Conservation (phyloP, 37 sponge, comb jelly and placozoan genomes). For the Bolinopsis microptera region DNA sequence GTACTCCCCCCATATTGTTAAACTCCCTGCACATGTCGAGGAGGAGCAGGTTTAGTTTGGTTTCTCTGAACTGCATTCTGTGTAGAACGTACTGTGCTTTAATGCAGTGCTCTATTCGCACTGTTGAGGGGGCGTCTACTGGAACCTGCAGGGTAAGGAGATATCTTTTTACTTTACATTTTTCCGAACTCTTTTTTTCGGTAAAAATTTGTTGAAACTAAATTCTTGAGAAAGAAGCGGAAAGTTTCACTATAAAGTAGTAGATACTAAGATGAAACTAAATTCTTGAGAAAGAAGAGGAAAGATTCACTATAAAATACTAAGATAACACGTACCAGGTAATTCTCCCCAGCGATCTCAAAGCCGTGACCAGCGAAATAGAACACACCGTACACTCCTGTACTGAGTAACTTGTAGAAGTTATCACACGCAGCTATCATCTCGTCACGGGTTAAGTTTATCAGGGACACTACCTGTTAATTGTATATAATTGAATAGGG, state of each 20-base stretch:
- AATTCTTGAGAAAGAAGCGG: too few relatives aligned
- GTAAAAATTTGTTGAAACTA: too few relatives aligned
- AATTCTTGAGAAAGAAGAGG: too few relatives aligned
- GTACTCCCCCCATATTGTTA: neutral
- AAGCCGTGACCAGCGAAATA: slow-evolving; percentile 99
- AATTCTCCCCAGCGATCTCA: slow-evolving; percentile 83
- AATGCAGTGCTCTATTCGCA: slow-evolving; percentile 81
- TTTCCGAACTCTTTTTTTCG: too few relatives aligned
- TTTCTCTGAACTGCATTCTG: slow-evolving; percentile 79
- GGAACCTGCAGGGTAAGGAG: slow-evolving; percentile 77
- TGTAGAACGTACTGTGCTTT: slow-evolving; percentile 83
- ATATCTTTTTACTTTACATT: too few relatives aligned
- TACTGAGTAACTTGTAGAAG: slow-evolving; percentile 78
- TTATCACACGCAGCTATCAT: slow-evolving; percentile 86
- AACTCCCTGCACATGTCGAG: slow-evolving; percentile 94
- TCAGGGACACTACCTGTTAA: slow-evolving; percentile 85
- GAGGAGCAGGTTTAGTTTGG: slow-evolving; percentile 88
- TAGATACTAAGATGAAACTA: too few relatives aligned
- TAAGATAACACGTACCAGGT: slow-evolving; percentile 73
- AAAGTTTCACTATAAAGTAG: too few relatives aligned
- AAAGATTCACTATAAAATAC: too few relatives aligned
- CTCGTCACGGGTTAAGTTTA: slow-evolving; percentile 88
- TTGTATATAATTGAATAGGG: too few relatives aligned
- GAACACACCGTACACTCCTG: slow-evolving; percentile 94
- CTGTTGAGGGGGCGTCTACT: slow-evolving; percentile 82